Evolutionary conservation across 2,888 invertebrate species (phyloP).

Genomic region (Melipona bicolor): DNA sequence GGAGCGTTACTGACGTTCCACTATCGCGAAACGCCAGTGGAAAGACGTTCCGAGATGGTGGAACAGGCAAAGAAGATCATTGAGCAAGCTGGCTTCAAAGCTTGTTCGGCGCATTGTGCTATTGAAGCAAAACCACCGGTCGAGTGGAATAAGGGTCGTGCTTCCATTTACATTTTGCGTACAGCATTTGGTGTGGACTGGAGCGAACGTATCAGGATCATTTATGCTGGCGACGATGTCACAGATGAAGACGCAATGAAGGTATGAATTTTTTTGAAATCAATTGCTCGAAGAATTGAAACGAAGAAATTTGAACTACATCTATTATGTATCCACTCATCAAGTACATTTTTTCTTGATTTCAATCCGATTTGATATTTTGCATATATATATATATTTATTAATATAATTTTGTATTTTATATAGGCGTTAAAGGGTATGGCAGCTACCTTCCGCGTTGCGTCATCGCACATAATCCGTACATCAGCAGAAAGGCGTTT

Average conservation of each 20-base stretch:
- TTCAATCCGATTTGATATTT: not conserved
- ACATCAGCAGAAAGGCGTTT: conserved; percentile 94
- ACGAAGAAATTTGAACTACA: no score
- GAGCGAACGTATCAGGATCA: conserved; percentile 95
- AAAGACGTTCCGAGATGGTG: conserved; percentile 88
- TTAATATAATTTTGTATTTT: conserved; percentile 14
- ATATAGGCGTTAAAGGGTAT: conserved; percentile 94
- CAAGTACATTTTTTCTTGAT: not conserved
- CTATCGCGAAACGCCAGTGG: conserved; percentile 92
- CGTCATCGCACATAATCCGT: conserved; percentile 93
- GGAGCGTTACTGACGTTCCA: conserved; percentile 94
- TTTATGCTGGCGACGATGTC: conserved; percentile 94
- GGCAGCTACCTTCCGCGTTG: conserved; percentile 96
- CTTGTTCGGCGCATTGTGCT: conserved; percentile 93
- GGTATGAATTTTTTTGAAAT: conserved; percentile 84
- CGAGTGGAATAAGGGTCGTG: conserved; percentile 95
- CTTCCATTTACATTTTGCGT: conserved; percentile 94
- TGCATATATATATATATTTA: not conserved
- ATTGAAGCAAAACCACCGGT: conserved; percentile 96
- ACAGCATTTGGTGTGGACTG: conserved; percentile 96
- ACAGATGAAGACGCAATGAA: conserved; percentile 97
- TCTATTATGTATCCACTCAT: not conserved
- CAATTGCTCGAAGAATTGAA: no score
- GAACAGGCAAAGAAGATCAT: conserved; percentile 91
- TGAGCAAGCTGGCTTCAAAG: conserved; percentile 90